Evolutionary conservation across 2,888 invertebrate genomes (phyloP), one percentile per base, ranked within the genome.

Genomic region (Ormyrus labotus): DNA sequence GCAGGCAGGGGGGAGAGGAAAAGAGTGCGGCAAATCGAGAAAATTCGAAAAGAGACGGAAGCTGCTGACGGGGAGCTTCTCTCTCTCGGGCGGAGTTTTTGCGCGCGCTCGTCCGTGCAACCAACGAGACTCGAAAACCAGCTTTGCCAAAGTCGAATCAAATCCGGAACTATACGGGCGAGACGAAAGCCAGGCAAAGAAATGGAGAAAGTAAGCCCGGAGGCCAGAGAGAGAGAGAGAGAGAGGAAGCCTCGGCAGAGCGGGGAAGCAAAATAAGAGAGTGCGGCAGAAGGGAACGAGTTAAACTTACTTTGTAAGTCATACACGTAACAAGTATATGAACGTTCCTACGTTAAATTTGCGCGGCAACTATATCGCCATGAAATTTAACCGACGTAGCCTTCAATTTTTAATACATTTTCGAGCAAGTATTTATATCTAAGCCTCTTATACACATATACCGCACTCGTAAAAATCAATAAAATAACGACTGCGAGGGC

Each of bases 121-220:
- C 53, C 64, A 61, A 64, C 34, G 34, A 34, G 34, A 34, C 63
- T 74, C 61, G 57, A 61, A 34, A 77, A 73, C 80, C 77, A 47
- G 77, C 77, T 77, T 81, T 81, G 77, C 45, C 77, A 63, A 77
- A 77, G 72, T 77, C 81, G 81, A 81, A 81, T 77, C 68, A 81
- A 73, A 81, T 81, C 77, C 77, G 63, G 71, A 74, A 67, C 58
- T 58, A 34, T 34, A 55, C 55, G 5, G 10, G 4, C 10, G 47
- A 45, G 55, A 55, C 53, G 45, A 63, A 63, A 72, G 65, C 13
- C 57, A 34, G 11, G 61, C n/a, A 57, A 73, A 47, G 34, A 55
- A 67, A 68, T 48, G 57, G 63, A 50, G 61, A 75, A 70, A 65
- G 63, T 68, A 71, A 72, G 68, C 51, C 6, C 6, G 19, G 11